Evolutionary conservation across 2,888 invertebrate species (phyloP), one percentile per base, ranked within the genome.

Genomic region (Aplocera efformata): DNA sequence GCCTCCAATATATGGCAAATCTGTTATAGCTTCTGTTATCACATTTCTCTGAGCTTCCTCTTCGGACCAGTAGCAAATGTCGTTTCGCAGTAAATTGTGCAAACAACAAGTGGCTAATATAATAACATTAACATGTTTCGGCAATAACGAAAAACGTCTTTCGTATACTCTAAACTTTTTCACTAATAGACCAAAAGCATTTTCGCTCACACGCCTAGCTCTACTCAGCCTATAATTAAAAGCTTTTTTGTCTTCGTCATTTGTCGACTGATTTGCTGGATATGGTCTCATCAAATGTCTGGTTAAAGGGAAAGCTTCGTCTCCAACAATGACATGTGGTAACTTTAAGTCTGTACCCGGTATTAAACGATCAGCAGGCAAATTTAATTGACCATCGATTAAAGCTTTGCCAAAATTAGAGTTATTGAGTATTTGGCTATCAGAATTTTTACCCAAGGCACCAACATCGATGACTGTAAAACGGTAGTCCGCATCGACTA

Each of bases 141-240:
- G n/a, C n/a, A n/a, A n/a, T n/a, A n/a, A n/a, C n/a, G n/a, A n/a
- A n/a, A n/a, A n/a, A n/a, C n/a, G n/a, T n/a, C n/a, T n/a, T n/a
- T n/a, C n/a, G n/a, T n/a, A n/a, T n/a, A n/a, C n/a, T n/a, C n/a
- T n/a, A 21, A 21, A 30, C 8, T 24, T 24, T 32, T 24, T 24
- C 11, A 13, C 24, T 13, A 32, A 32, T 11, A 32, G 6, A 11
- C 32, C 32, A 32, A 32, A 32, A 13, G 32, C 24, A 24, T 24
- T 24, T 24, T 26, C 26, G 26, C 9, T 10, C 30, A 67, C 57
- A 56, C 34, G 68, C 66, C 68, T 58, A 11, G 62, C 68, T 40
- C 67, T 49, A 47, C 55, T 63, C 31, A 69, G 28, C 28, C 68
- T 42, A 52, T 70, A 66, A 47, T 71, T 69, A 47, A 59, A 66